Base-by-base conservation (phyloP, 2,797 vertebrate species). In the Chrosomus eos region DNA sequence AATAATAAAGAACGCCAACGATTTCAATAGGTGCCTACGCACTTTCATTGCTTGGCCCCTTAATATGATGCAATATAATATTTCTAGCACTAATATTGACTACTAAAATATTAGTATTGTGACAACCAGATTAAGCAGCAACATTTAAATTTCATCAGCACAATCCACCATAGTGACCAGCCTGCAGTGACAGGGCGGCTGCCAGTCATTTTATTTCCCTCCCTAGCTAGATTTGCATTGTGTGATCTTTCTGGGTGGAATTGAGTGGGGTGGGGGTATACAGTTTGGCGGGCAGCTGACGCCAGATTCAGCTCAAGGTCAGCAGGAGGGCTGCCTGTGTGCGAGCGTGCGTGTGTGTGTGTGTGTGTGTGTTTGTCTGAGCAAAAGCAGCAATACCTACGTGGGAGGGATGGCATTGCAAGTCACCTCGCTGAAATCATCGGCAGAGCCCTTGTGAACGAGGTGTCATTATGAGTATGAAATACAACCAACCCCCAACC, bases 281-380 rank as follows among this genome's bases (percentile, higher is more conserved):
- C 68, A 75, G 82, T 81, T 85, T 88, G 85, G 73, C 68, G 81
- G 80, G 81, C 87, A 88, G 85, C 83, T 87, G 87, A 89, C 19
- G 85, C 88, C 88, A 83, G 83, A 83, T 89, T 89, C 87, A 85
- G 87, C 87, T 87, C 81, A 89, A 87, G 77, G 90, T 21, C 83
- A 89, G 77, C 73, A 64, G 72, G 75, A 89, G 82, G 77, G 68
- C 72, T 88, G 83, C 78, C 48, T 80, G 82, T 72, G 67, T 62
- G n/a, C 9, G 77, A 79, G 62, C 26, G 71, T 28, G 26, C 21
- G 40, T 10, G 38, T 9, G 58, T 45, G 81, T 67, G 75, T 33
- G 68, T 67, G 40, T 36, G 45, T n/a, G 40, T 66, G 14, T 13
- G 58, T n/a, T n/a, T 31, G 13, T 38, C 19, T 55, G 58, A 71